Base-by-base conservation (phyloP, 2,797 vertebrate genomes). In the Gorsachius magnificus region DNA sequence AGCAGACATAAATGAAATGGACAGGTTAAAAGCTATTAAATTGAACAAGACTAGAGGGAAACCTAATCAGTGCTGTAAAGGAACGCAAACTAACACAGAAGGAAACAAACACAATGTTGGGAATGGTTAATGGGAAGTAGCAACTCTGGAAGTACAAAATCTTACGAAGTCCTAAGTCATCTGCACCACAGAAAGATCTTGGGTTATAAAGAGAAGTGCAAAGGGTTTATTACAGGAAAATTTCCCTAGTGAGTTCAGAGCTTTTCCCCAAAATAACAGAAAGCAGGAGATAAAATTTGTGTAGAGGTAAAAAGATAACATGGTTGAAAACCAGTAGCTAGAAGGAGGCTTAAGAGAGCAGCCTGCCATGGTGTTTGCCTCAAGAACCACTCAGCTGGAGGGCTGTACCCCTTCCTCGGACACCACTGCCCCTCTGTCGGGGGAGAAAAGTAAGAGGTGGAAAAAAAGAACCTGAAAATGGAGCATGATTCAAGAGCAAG, bases 21-120 rank as follows among this genome's bases (percentile, higher is more conserved):
- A 97, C 97, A 96, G 95, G 90, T 95, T 96, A 97, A 97, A 97
- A 97, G 90, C 93, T 94, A 96, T 96, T 96, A 96, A 97, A 96
- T 45, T 89, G 93, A 95, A 96, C 78, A 79, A 89, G 75, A 79
- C 79, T 89, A 81, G 84, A 94, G 33, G 46, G 54, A 96, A 95
- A 94, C 61, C 76, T 96, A 94, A 96, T 89, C 90, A 95, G 96
- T 48, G 18, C 43, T 60, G 74, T 66, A 91, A 97, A 97, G 87
- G 85, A 95, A 95, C 89, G 65, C 72, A 86, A 83, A 66, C 54
- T 64, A 85, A 92, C 57, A 69, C 28, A 89, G 91, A 83, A 93
- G 29, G 78, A 96, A 93, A 89, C 31, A 89, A 93, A 92, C 21
- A 76, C 28, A 43, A 10, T 15, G 28, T 63, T 95, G 87, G 71